Evolutionary conservation across 30 jellyfish, hydroid and myxozoan species (phyloP).

Genomic region (Catostylus mosaicus): DNA sequence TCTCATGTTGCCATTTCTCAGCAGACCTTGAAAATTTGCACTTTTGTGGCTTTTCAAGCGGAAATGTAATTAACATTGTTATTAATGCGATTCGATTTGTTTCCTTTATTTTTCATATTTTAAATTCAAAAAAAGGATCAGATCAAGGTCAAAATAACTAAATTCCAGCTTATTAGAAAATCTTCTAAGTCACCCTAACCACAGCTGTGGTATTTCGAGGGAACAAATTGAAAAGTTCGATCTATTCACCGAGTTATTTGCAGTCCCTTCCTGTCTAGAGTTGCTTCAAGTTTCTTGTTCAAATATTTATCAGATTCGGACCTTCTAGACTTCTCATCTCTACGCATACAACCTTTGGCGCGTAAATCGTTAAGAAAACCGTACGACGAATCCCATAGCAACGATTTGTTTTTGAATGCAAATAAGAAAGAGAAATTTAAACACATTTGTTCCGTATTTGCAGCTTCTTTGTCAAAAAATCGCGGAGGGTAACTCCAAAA

Average conservation of each 20-base stretch:
- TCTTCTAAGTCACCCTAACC: background rate
- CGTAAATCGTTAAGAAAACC: slow-evolving; percentile 40
- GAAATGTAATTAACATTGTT: background rate
- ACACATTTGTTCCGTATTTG: slow-evolving; percentile 2
- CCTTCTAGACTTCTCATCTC: background rate
- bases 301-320: slow-evolving; percentile 13
- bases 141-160: too few species aligned
- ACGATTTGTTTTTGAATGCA: slow-evolving; percentile 32
- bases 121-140: background rate
- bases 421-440: background rate
- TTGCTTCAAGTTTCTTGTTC: background rate
- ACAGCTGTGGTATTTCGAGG: background rate
- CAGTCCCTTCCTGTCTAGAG: slow-evolving; percentile 24
- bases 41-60: slow-evolving; percentile 28
- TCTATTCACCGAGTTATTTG: too few species aligned
- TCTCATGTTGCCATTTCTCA: background rate
- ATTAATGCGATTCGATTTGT: background rate
- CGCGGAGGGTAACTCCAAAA: background rate
- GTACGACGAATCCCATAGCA: slow-evolving; percentile 5
- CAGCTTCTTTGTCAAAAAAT: background rate
- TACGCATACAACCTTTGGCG: slow-evolving; percentile 59
- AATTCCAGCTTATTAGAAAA: too few species aligned
- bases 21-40: background rate
- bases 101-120: background rate
- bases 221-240: background rate